Conservation (phyloP, 2,113 vertebrate genomes). For the Vicugna pacos region DNA sequence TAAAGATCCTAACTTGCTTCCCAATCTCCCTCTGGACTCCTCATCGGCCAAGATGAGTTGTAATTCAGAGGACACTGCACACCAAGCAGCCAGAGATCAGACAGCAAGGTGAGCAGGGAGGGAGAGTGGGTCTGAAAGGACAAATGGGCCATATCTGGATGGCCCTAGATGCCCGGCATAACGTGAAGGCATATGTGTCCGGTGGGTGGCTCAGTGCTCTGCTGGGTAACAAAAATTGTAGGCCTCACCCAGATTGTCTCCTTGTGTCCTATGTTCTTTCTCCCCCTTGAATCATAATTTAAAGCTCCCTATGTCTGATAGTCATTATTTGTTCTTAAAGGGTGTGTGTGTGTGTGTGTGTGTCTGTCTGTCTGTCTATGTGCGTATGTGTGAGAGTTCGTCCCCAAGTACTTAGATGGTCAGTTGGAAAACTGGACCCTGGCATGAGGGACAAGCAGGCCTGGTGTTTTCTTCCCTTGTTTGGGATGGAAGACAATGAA, state of each 20-base stretch:
- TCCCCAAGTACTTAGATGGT: neutral
- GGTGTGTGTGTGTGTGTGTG: neutral
- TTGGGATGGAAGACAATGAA: neutral
- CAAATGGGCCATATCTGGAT: neutral
- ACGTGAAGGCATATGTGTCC: neutral
- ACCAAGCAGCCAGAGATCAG: neutral
- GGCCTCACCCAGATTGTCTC: neutral
- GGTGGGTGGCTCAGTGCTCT: neutral
- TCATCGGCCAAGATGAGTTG: neutral
- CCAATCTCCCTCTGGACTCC: neutral
- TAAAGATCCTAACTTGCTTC: neutral
- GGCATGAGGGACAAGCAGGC: too few species aligned
- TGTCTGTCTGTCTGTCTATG: too few species aligned
- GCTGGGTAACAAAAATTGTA: neutral
- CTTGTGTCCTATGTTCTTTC: neutral
- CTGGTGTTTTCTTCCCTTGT: neutral
- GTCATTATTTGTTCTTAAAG: neutral
- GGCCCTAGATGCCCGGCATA: too few species aligned
- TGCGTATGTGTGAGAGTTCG: neutral
- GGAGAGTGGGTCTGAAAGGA: neutral
- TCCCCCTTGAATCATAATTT: neutral
- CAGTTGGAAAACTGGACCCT: neutral
- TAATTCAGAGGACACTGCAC: neutral
- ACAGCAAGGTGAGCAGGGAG: rapidly evolving
- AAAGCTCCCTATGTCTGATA: neutral